phyloP scores from a whole-genome alignment of 2,113 vertebrate genomes.

The Promerops cafer region DNA sequence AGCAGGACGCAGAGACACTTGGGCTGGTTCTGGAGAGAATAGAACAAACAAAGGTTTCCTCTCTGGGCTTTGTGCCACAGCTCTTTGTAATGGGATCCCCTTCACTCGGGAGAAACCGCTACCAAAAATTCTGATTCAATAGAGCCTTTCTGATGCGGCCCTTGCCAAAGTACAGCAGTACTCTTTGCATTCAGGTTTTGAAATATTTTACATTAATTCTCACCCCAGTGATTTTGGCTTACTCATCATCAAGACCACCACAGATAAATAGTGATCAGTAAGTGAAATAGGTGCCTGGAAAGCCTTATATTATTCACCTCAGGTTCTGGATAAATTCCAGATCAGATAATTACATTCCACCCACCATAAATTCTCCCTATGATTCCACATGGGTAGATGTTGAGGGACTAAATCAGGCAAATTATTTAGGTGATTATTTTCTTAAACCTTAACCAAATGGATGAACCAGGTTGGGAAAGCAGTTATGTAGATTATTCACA shows the following conservation, averaged over 20 bases:
- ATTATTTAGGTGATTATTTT: neutral
- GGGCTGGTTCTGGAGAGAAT: neutral
- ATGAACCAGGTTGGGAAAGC: neutral
- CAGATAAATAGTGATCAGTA: neutral
- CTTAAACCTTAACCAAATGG: neutral
- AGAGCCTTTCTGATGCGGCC: neutral
- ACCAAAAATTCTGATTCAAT: neutral
- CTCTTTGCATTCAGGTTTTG: neutral
- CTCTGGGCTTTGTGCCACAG: neutral
- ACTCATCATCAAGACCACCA: neutral
- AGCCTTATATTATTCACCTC: neutral
- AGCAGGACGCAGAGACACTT: neutral
- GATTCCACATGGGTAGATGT: neutral
- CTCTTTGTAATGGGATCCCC: neutral
- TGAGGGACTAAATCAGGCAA: neutral
- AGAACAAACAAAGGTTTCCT: neutral
- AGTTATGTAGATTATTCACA: neutral
- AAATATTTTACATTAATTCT: constrained; percentile 4
- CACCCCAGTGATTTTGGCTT: constrained; percentile 10
- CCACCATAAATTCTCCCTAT: neutral
- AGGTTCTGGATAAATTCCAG: neutral
- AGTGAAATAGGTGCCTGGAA: constrained; percentile 13
- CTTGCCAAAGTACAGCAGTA: neutral
- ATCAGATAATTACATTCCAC: constrained; percentile 6
- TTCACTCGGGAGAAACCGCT: neutral